Conservation (phyloP, 2,888 invertebrate genomes). For the Epistrophe eligans region DNA sequence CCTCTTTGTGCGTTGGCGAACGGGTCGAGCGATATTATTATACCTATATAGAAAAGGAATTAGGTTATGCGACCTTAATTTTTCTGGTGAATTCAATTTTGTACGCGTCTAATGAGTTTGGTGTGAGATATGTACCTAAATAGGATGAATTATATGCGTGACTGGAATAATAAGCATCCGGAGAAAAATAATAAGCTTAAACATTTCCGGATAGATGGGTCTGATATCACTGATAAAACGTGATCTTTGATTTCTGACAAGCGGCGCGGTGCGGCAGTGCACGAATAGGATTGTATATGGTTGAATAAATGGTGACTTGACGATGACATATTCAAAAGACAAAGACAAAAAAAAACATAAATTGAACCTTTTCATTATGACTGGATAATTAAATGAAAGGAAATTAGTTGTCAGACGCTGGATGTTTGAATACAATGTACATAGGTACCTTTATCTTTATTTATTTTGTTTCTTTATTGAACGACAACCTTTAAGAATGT, state of each 20-base stretch:
- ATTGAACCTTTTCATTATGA: background rate
- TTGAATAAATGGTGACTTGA: constrained; percentile 8
- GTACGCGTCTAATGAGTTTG: constrained; percentile 25
- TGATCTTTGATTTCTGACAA: constrained; percentile 31
- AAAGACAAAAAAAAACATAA: background rate
- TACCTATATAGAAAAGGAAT: constrained; percentile 36
- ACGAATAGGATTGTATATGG: background rate
- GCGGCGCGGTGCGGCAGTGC: background rate
- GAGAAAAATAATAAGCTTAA: background rate
- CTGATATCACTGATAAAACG: constrained; percentile 23
- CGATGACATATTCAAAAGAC: constrained; percentile 2
- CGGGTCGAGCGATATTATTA: background rate
- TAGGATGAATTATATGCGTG: constrained; percentile 41
- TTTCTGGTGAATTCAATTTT: constrained; percentile 18
- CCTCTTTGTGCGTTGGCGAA: background rate
- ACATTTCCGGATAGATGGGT: constrained; percentile 13
- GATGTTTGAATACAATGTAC: background rate
- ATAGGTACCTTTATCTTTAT: too few relatives aligned
- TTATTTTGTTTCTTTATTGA: too few relatives aligned
- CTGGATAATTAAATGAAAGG: background rate
- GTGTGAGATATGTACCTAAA: background rate
- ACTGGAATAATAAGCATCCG: constrained; percentile 42
- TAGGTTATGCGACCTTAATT: constrained; percentile 12
- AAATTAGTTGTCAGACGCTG: background rate
- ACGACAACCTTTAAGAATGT: too few relatives aligned